Evolutionary conservation across 2,797 vertebrate species (phyloP), one percentile per base, ranked within the genome.

Genomic region (Enteromius fasciolatus): DNA sequence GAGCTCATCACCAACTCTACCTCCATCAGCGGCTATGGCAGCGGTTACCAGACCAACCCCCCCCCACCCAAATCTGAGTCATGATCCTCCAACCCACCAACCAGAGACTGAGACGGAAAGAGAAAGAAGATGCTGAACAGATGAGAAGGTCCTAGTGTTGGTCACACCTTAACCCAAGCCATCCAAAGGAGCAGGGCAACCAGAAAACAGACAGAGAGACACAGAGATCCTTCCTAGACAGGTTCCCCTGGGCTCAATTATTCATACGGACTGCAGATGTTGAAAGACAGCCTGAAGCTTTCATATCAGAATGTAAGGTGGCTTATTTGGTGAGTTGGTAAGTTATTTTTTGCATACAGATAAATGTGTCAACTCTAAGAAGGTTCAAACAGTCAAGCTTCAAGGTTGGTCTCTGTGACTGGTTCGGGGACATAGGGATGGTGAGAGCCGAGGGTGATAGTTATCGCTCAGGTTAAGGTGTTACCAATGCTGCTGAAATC

Each of bases 11-110:
- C 92, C 68, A 85, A 85, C 1, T 93, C 94, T 79, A 81, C 94
- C 72, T 94, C 97, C 89, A 98, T 96, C 12, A 97, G 97, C 92
- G 97, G 96, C 14, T 99, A 98, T 0, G 98, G 98, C 86, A 98
- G 97, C 2, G 94, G 97, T 82, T 98, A 96, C 92, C 95, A 97
- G 78, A 95, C 97, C 6, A 99, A 95, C 90, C 93, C 95, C 3
- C 89, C 89, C 82, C 93, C 93, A 0, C 93, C 93, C 0, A 94
- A 94, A 87, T 94, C 94, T 25, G 93, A 94, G 88, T 92, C 94
- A 92, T 94, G 93, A 94, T 93, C 78, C 59, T 68, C 79, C 76
- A 89, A 76, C 78, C 66, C 76, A 54, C 20, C 67, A 7, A 80
- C 73, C 66, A 86, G 28, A 83, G 85, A 90, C 85, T 77, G 84